These are phyloP conservation scores for Dallia pectoralis DNA, from an alignment of 2,797 vertebrate species.

Conservation along the genomic window DNA sequence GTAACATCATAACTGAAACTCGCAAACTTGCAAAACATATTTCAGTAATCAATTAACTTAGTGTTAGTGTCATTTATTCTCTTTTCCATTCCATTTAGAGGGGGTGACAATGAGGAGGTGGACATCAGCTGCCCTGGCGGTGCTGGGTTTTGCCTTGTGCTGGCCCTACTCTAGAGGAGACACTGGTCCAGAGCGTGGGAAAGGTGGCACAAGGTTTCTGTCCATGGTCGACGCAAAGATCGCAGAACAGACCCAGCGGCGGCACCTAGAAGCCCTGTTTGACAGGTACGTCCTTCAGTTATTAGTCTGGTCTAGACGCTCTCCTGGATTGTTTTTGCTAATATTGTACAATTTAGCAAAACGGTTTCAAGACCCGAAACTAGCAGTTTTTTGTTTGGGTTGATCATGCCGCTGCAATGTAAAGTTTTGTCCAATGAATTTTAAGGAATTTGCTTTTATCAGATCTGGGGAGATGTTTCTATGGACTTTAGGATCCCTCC, in stretches of 20 bases:
- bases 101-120: conserved; percentile 9
- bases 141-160: conserved; percentile 20
- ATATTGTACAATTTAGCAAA: background rate
- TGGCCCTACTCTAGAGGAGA: background rate
- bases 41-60: background rate
- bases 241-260: conserved; percentile 75
- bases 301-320: background rate
- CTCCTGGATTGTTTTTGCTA: background rate
- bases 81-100: conserved; percentile 4
- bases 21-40: background rate
- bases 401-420: too few relatives aligned
- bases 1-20: background rate
- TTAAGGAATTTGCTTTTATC: too few relatives aligned
- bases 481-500: too few relatives aligned
- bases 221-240: conserved; percentile 68
- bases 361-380: background rate
- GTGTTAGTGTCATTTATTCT: background rate
- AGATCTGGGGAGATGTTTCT: too few relatives aligned
- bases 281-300: conserved; percentile 72
- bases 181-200: conserved; percentile 29
- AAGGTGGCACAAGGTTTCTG: background rate
- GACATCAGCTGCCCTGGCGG: conserved; percentile 9
- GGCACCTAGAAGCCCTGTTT: conserved; percentile 88
- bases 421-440: too few relatives aligned
- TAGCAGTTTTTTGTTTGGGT: too few relatives aligned